Base-by-base conservation (phyloP, 2,888 invertebrate species). In the Eupelmus urozonus region DNA sequence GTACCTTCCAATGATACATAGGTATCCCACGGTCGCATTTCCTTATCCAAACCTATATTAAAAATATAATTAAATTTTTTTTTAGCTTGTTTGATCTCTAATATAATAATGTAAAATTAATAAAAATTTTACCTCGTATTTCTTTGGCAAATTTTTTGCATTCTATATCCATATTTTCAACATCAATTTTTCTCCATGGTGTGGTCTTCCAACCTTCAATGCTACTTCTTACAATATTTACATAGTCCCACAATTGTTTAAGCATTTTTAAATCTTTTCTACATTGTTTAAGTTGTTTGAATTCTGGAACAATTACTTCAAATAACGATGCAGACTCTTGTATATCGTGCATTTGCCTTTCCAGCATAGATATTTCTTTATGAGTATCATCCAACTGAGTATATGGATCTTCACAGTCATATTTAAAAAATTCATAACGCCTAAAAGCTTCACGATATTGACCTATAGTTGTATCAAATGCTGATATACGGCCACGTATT, bases 161-260 rank as follows among this genome's bases (percentile, higher is more conserved):
- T 90, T 98, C 98, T 83, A 98, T 96, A 87, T 98, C 98, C 98
- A 98, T 98, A 86, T 98, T 97, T 90, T 98, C 98, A 53, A 98
- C 98, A 87, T 98, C 98, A 80, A 98, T 97, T 89, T 97, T 96
- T 75, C 96, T 93, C 98, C 98, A 98, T 0, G 97, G 96, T 0
- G 98, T 98, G 0, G 96, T 97, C 90, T 98, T 98, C 98, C 98
- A 98, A 87, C 98, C 97, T 85, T 97, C 96, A 78, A 98, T 96
- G 86, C 96, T 95, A 2, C 96, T 96, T 83, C 94, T 94, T 1
- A 98, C 97, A 82, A 98, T 96, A 86, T 93, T 93, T 11, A 96
- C 95, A 88, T 98, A 98, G 91, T 98, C 98, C 98, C 98, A 98
- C 13, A 98, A 92, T 93, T 97, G 96, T 94, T 97, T 97, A 0